Base-by-base conservation (phyloP, 2,797 vertebrate species). In the Hafferia zeledoni region DNA sequence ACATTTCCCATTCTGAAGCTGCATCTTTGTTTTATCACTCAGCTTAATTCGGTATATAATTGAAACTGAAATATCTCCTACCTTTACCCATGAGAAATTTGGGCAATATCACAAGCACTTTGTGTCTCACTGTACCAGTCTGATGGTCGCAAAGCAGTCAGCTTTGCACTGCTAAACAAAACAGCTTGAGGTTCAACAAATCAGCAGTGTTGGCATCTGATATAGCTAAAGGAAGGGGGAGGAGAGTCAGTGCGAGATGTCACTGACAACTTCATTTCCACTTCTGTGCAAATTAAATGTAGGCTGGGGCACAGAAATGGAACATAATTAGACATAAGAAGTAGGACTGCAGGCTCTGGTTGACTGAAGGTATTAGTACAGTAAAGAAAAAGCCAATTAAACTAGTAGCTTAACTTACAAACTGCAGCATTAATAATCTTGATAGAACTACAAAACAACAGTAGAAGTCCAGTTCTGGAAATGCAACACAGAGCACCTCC, bases 101-200 rank as follows among this genome's bases (percentile, higher is more conserved):
- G 70, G 79, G 70, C 50, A 90, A 13, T 13, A 71, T 41, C 86
- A 68, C 46, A 90, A 56, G 81, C 44, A 44, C 69, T 92, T 70
- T 63, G 52, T 74, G 56, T 33, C 84, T 83, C 67, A 52, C 39
- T 25, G 65, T 49, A 75, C 37, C 65, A 59, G 41, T 57, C 1
- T 31, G 75, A 89, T 46, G 57, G 57, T 2, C 43, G 72, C 82
- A 94, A 89, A 89, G 69, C 67, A 93, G 50, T n/a, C 65, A 89
- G 82, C 78, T 88, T 92, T 71, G 57, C 35, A 52, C 39, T 41
- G 76, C 94, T 86, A 59, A 78, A 92, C 84, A 81, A 89, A 92
- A 67, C 72, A 95, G 89, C 65, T 81, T 69, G 82, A 94, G 76
- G 79, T 91, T 93, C 93, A 95, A 91, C 78, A 93, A 93, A 93